Base-by-base conservation (phyloP, 2,113 vertebrate genomes). In the Capra hircus region DNA sequence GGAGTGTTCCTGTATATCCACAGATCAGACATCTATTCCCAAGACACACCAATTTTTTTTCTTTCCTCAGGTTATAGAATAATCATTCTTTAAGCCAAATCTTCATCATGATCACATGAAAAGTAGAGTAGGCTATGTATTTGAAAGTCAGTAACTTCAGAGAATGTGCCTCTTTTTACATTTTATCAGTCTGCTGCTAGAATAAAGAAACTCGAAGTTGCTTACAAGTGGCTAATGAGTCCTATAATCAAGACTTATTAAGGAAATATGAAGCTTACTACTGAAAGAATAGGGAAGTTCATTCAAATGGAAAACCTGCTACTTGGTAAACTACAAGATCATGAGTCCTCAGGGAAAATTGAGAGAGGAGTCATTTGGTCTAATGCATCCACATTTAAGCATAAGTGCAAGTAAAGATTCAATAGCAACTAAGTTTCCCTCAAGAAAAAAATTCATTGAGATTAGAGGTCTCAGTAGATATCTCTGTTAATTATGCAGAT, bases 21-120 rank as follows among this genome's bases (percentile, higher is more conserved):
- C 14, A 90, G 52, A 95, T 84, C 40, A 96, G 23, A 88, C 13
- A 92, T 71, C 55, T 45, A 84, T 52, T 97, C 33, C 92, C 74
- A 67, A 85, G 43, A 43, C 14, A 23, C 12, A 59, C 6, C 17
- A 84, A 21, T n/a, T 74, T 78, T 86, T 88, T 88, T 83, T 85
- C 67, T 92, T 97, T 82, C 77, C 55, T 36, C 40, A 25, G 5
- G 45, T 95, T 96, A 95, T 78, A 85, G 85, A 97, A 91, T 94
- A 91, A 87, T 89, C 53, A 89, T 10, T 8, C 50, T 88, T 95
- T 71, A 48, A 36, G 89, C 59, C 55, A 96, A 97, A 92, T 74
- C 57, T 33, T 96, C 80, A 95, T 71, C 52, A 57, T 33, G 43
- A 80, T 62, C 27, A 80, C 57, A 96, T 45, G 43, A 86, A 97